Evolutionary conservation across 2,888 invertebrate species (phyloP), one percentile per base, ranked within the genome.

Genomic region (Chloromyia formosa): DNA sequence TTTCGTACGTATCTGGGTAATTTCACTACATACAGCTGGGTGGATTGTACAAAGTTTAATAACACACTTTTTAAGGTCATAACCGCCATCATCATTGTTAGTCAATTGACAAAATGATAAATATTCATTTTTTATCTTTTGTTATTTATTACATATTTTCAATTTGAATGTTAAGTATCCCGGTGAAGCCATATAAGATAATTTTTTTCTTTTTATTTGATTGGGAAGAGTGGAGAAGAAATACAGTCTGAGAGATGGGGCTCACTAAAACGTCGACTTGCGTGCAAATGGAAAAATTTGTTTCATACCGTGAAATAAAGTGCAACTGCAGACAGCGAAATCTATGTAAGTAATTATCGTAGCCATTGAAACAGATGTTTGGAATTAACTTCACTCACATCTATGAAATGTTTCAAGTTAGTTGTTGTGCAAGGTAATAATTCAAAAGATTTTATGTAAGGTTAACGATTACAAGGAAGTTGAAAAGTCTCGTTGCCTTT

Each of bases 51-150:
- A 23, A 22, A 14, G 60, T 60, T 23, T 60, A 60, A 60, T 60
- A 22, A 60, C n/a, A 60, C n/a, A 60, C 23, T 60, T 60, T n/a
- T 60, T 60, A 60, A 60, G 60, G 60, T 60, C 60, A 60, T 60
- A 22, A 7, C 60, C 49, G 49, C 27, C 27, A 7, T 35, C 27
- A 35, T 35, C 27, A 35, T 35, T 7, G 7, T 49, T 49, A n/a
- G 4, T 5, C 1, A 49, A n/a, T 49, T 49, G 49, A 49, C 49
- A 49, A 49, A 49, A 49, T 35, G 60, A 22, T 60, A 60, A 60
- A 60, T 60, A 60, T 60, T 22, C 60, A 60, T 23, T 23, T 60
- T 22, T 23, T 23, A 10, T 60, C 14, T 20, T 23, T 4, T 14
- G 2, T 5, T 20, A 53, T 9, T 20, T 9, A 12, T 60, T 14